Base-by-base conservation (phyloP, 2,113 vertebrate genomes). In the Cololabis saira region DNA sequence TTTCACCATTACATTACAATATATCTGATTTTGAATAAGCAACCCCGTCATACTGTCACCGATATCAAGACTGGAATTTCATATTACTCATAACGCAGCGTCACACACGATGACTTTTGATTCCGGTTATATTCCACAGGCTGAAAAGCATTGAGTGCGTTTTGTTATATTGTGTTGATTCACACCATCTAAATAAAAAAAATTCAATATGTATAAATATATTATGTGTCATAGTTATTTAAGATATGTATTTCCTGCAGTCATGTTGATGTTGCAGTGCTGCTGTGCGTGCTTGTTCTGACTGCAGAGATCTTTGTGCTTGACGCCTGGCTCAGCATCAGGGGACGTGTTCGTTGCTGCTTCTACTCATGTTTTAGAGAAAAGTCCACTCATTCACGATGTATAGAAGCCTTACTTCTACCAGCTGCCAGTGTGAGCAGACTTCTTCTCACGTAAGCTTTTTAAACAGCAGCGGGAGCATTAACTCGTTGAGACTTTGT, bases 51-150 rank as follows among this genome's bases (percentile, higher is more conserved):
- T 43, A 59, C 16, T 37, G 67, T 50, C 42, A 2, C 42, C 62
- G 58, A 75, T 78, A 81, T 67, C 50, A 59, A 84, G 57, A 70
- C 37, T 73, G 76, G 72, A 83, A 72, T 78, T 83, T 81, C 62
- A 67, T 40, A 68, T 88, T 80, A 86, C 63, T 84, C 73, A 80
- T 72, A 75, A 3, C 40, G 7, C 27, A 54, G 49, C 3, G 21
- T 76, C 50, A 47, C 18, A 7, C 43, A 56, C 44, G 59, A 76
- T 17, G 65, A 47, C 50, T 53, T 52, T 56, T 49, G 24, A 60
- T 76, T 78, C 30, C 18, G 44, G 15, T 64, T 10, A 14, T 37
- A 15, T 53, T 65, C 12, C 49, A 42, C 18, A 13, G 60, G 42
- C 4, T 18, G 13, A 43, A n/a, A 61, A 19, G 2, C 4, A 3